Evolutionary conservation across 2,888 invertebrate genomes (phyloP).

Genomic region (Hirtodrosophila cameraria): DNA sequence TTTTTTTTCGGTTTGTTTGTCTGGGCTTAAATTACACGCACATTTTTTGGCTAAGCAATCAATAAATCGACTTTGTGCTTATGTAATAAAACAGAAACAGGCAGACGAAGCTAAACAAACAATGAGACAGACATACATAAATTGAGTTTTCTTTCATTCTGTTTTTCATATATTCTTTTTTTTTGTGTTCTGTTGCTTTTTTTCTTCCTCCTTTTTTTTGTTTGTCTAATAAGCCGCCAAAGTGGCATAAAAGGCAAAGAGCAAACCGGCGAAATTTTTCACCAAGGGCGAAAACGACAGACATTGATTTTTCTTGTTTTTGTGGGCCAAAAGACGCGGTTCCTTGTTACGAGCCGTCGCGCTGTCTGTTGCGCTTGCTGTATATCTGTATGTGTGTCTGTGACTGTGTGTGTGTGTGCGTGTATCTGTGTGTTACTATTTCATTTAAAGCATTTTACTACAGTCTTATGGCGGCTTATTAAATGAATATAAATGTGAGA

Average conservation of each 20-base stretch:
- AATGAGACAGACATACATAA: slow-evolving; percentile 27
- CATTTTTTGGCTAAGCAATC: slow-evolving; percentile 44
- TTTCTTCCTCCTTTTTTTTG: slow-evolving; percentile 3
- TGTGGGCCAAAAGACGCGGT: slow-evolving; percentile 40
- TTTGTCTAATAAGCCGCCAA: slow-evolving; percentile 62
- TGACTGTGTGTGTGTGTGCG: slow-evolving; percentile 18
- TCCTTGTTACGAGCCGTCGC: slow-evolving; percentile 66
- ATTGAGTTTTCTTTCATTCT: slow-evolving; percentile 26
- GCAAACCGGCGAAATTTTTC: slow-evolving; percentile 39
- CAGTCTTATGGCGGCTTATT: slow-evolving; percentile 81
- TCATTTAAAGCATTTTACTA: slow-evolving; percentile 80
- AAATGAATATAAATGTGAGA: slow-evolving; percentile 75
- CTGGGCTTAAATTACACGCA: slow-evolving; percentile 14
- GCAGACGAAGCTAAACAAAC: slow-evolving; percentile 21
- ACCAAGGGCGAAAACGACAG: slow-evolving; percentile 28
- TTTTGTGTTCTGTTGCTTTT: slow-evolving; percentile 6
- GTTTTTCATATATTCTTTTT: slow-evolving; percentile 29
- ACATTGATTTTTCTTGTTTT: slow-evolving; percentile 63
- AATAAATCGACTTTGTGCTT: slow-evolving; percentile 45
- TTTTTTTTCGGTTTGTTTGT: too few species aligned
- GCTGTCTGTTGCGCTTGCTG: slow-evolving; percentile 31
- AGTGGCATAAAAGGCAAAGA: slow-evolving; percentile 48
- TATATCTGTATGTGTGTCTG: slow-evolving; percentile 12
- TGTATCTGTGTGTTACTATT: slow-evolving; percentile 60
- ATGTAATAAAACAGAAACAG: slow-evolving; percentile 21